Evolutionary conservation across 2,113 vertebrate species (phyloP), one percentile per base, ranked within the genome.

Genomic region (Sylvilagus bachmani): DNA sequence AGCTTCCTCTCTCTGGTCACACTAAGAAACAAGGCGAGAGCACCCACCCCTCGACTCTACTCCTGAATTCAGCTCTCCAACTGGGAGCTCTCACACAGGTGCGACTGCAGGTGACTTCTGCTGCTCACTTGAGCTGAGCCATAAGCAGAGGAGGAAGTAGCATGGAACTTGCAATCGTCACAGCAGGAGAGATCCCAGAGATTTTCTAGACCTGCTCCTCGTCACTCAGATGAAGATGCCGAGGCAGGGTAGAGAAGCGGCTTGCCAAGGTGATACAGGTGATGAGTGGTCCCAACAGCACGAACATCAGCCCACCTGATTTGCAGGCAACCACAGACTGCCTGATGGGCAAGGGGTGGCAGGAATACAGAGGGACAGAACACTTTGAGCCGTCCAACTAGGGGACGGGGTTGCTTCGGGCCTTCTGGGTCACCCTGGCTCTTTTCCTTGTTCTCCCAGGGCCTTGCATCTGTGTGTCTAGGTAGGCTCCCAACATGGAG

Each of bases 371-470:
- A 84, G 51, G 10, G 27, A 12, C 25, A 25, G 86, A 69, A 17
- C 9, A 33, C 21, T 31, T 3, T 3, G 71, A 1, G 4, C 38
- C 73, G 3, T 17, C 2, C 1, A 7, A 44, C 58, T 67, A 8
- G 8, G 38, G 38, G 17, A 64, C 19, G 61, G 16, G 16, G 44
- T 3, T 55, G 16, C 61, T 12, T 1, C 0, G 1, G 24, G 10
- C 51, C 1, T n/a, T 51, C 49, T 67, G 61, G 64, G 49, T 44
- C 44, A 49, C 24, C 1, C 0, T 6, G 19, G 9, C 44, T 44
- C 49, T 27, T 66, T 66, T 27, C 70, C 16, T 36, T 24, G 33
- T 51, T 31, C 14, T 96, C 38, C 25, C 25, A 4, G 8, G 3
- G 6, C 22, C 58, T 38, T 25, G 22, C n/a, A 19, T 74, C 17